Evolutionary conservation across 1,140 invertebrate genomes (phyloP), one percentile per base, ranked within the genome.

Genomic region (Andrena cerasifolii): DNA sequence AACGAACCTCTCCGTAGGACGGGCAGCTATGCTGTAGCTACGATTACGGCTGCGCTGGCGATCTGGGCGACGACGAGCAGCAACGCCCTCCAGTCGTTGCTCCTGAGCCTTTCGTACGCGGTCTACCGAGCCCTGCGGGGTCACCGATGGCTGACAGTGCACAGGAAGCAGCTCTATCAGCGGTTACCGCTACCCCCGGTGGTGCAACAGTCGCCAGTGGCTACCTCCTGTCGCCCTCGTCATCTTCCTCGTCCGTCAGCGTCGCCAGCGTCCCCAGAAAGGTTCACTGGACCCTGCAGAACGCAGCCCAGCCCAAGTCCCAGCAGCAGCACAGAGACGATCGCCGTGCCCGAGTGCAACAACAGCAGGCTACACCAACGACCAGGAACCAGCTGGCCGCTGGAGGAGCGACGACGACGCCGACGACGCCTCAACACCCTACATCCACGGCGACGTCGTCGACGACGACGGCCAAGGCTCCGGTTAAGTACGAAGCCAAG

Each of bases 11-110:
- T 91, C 85, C 89, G 82, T 90, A 94, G 94, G 93, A 94, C 91
- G 94, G 94, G 91, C 91, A 93, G 89, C 91, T 94, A 91, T 94
- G 93, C 93, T 94, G 94, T 90, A 94, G 93, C 92, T 94, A 93
- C 93, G 94, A 93, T 94, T 93, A 93, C 91, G 90, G 91, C 93
- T 94, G 94, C 85, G 91, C 92, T 94, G 90, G 93, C 90, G 89
- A 90, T 91, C 56, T 91, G 87, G 91, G 81, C 62, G 54, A 75
- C 77, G n/a, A 84, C 68, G 58, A 73, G 45, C 83, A 76, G 56
- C 84, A 81, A 82, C 83, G 78, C 89, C 61, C 67, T 86, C 54
- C 84, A 82, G 53, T 82, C 75, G 84, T 84, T 85, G 49, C 66
- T 89, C 80, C 80, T 85, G 80, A 81, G 77, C 51, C 77, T 77